Conservation (phyloP, 2,113 vertebrate species). For the Macrotis lagotis region DNA sequence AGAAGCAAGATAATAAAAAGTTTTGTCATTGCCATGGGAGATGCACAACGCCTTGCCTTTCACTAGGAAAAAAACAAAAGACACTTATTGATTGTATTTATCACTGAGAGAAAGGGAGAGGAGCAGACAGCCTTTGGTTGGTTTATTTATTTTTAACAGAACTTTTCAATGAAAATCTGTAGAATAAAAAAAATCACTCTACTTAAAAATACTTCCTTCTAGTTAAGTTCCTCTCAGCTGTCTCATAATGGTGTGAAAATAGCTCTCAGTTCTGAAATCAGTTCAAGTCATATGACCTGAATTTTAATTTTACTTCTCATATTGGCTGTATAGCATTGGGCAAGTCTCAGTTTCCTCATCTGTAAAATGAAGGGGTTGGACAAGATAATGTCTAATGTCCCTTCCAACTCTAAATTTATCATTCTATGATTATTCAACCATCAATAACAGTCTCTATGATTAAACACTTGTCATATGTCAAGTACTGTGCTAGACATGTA, state of each 20-base stretch:
- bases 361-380: neutral
- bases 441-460: neutral
- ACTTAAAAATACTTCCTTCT: neutral
- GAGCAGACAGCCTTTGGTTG: neutral
- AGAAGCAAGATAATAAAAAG: slow-evolving; percentile 65
- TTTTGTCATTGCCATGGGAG: slow-evolving; percentile 49
- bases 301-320: neutral
- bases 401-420: neutral
- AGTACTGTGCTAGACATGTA: neutral
- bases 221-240: neutral
- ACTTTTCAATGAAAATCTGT: neutral
- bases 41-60: slow-evolving; percentile 53
- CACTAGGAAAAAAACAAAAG: slow-evolving; percentile 18
- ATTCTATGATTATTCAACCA: neutral
- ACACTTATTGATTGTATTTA: slow-evolving; percentile 28
- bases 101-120: neutral
- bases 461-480: neutral
- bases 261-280: neutral
- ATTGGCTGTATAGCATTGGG: neutral
- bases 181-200: neutral
- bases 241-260: neutral
- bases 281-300: neutral
- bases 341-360: neutral
- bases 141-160: neutral
- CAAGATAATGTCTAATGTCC: neutral